Evolutionary conservation across 2,888 invertebrate species (phyloP).

Genomic region (Nomada fabriciana): DNA sequence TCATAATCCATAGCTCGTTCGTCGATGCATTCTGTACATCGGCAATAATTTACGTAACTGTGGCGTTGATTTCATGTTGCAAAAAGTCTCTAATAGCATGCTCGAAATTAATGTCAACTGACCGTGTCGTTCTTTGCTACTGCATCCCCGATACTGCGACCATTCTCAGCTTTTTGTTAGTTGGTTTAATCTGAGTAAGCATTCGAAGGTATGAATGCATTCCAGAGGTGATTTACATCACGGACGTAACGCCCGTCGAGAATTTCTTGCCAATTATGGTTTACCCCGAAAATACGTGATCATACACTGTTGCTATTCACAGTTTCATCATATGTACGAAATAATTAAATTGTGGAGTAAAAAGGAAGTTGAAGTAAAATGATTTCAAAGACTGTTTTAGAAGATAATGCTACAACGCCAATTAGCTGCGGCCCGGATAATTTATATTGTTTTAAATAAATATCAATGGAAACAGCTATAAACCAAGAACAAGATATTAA

Average conservation of each 20-base stretch:
- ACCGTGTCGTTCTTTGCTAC: constrained; percentile 43
- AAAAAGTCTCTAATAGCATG: constrained; percentile 50
- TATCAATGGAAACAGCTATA: too few species aligned
- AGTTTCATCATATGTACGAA: not conserved
- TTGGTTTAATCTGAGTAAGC: constrained; percentile 65
- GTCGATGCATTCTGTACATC: constrained; percentile 18
- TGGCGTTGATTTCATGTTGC: constrained; percentile 45
- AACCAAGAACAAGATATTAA: too few species aligned
- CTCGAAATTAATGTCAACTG: constrained; percentile 65
- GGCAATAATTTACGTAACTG: constrained; percentile 23
- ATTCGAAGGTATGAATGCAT: constrained; percentile 40
- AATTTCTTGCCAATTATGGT: constrained; percentile 51
- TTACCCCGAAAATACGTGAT: constrained; percentile 33
- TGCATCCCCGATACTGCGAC: constrained; percentile 57
- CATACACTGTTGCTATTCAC: constrained; percentile 10
- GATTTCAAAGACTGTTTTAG: not conserved
- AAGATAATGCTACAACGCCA: too few species aligned
- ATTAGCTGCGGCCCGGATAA: too few species aligned
- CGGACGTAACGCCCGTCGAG: constrained; percentile 50
- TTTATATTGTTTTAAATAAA: too few species aligned
- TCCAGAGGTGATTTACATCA: constrained; percentile 44
- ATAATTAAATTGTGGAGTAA: not conserved
- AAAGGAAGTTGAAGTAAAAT: not conserved
- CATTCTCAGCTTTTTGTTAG: constrained; percentile 54
- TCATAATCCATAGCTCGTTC: not conserved